Evolutionary conservation across 2,797 vertebrate genomes (phyloP), one percentile per base, ranked within the genome.

Genomic region (Potorous gilbertii): DNA sequence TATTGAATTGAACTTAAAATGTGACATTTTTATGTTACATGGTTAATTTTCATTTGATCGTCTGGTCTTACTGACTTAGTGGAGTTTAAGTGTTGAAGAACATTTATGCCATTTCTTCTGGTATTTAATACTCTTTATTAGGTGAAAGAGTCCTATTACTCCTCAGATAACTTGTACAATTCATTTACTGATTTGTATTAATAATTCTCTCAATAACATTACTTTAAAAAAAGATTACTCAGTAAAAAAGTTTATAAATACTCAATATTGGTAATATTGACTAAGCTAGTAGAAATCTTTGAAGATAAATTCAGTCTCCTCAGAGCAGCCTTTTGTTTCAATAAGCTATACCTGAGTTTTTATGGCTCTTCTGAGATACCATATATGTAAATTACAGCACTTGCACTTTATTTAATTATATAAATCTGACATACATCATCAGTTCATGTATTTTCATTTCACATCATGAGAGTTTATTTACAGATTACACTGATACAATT

Each of bases 291-390:
- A 94, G 94, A 95, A 96, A 74, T 90, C 93, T 27, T 52, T 93
- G 18, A 16, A 93, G 81, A 5, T 93, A 14, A 40, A 92, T 95
- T 93, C 93, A 52, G 11, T 94, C 90, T 95, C 91, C 59, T 94
- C 57, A 94, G 50, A n/a, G 81, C 50, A 59, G 18, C 40, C 90
- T 95, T 62, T 91, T 34, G 52, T 97, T 94, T 96, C n/a, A 94
- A 92, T 91, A 29, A 90, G 27, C 89, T 92, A 59, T 18, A 91
- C 94, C 54, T 90, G 28, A 92, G 52, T 94, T 96, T 94, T 90
- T 74, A n/a, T 91, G 14, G n/a, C 90, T 92, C 89, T 93, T 91
- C 56, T 91, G 54, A 94, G 29, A 74, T 55, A 93, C 0, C 95
- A 66, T 66, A 16, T 93, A 27, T 3, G 2, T 66, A 56, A 66